Evolutionary conservation across 2,113 vertebrate species (phyloP).

Genomic region (Chionis minor): DNA sequence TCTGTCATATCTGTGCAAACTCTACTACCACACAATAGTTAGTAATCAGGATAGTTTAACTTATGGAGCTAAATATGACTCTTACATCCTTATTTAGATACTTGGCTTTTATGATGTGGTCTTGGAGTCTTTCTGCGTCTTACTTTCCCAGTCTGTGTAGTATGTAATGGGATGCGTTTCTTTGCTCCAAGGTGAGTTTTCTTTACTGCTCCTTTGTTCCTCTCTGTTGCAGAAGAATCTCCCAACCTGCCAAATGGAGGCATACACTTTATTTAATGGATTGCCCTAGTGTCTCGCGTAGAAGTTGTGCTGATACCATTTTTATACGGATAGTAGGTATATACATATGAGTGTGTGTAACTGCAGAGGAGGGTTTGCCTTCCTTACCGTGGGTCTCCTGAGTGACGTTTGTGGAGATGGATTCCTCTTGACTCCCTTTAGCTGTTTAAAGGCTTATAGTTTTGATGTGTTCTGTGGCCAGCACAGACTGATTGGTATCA

Average conservation of each 20-base stretch:
- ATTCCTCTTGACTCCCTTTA: neutral
- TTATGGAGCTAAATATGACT: neutral
- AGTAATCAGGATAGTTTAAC: neutral
- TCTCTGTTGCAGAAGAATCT: neutral
- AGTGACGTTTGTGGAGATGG: neutral
- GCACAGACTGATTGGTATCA: rapidly evolving
- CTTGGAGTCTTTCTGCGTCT: neutral
- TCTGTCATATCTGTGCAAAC: neutral
- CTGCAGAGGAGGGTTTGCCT: neutral
- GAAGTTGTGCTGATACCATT: neutral
- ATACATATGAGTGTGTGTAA: too few species aligned
- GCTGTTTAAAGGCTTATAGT: neutral
- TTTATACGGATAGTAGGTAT: neutral
- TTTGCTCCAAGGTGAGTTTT: neutral
- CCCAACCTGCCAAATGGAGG: neutral
- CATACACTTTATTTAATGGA: neutral
- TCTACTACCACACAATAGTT: neutral
- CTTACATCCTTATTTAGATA: neutral
- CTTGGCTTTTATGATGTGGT: neutral
- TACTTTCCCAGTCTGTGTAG: neutral
- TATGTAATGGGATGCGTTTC: neutral
- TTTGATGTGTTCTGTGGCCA: rapidly evolving
- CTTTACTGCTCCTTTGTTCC: neutral
- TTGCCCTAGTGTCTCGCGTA: neutral
- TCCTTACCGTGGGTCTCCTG: neutral